These are phyloP conservation scores for Ophiothrix spiculata DNA, from an alignment of 35 echinoderm and acorn worm genomes.

Conservation along the genomic window DNA sequence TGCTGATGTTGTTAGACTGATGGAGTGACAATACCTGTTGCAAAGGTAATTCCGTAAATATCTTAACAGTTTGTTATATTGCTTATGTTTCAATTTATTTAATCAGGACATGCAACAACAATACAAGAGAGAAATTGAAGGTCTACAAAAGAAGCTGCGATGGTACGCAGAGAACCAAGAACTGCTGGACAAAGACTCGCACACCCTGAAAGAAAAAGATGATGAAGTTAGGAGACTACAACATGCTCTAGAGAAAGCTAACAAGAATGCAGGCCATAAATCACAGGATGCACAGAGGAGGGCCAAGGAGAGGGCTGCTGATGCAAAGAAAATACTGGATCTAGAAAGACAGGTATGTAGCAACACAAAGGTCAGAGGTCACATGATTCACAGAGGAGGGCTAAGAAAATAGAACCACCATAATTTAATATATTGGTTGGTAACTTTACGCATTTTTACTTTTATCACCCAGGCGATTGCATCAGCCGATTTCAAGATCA, in stretches of 20 bases:
- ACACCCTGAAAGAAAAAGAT: slow-evolving; percentile 75
- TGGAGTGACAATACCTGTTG: neutral
- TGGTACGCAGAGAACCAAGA: slow-evolving; percentile 98
- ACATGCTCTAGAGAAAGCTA: slow-evolving; percentile 64
- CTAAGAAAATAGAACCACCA: slow-evolving; percentile 47
- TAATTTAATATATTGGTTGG: neutral
- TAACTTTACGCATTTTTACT: neutral
- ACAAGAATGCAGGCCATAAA: slow-evolving; percentile 64
- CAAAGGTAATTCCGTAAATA: neutral
- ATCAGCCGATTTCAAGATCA: too few species aligned
- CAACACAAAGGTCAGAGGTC: slow-evolving; percentile 56
- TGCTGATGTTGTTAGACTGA: neutral
- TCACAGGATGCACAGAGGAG: slow-evolving; percentile 67
- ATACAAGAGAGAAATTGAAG: slow-evolving; percentile 71
- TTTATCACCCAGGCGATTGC: too few species aligned
- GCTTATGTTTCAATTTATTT: neutral
- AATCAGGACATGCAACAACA: slow-evolving; percentile 67
- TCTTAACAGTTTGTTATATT: neutral
- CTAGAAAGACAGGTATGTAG: slow-evolving; percentile 90
- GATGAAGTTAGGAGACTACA: slow-evolving; percentile 58
- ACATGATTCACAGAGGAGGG: slow-evolving; percentile 73
- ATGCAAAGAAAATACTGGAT: slow-evolving; percentile 92
- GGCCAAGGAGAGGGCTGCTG: slow-evolving; percentile 86
- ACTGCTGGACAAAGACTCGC: slow-evolving; percentile 77
- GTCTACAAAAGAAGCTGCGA: slow-evolving; percentile 74